Percentiles rank a stretch among this genome's conserved stretches.
phyloP scores from a whole-genome alignment of 2,888 invertebrate species.

The Ctenicera cuprea region DNA sequence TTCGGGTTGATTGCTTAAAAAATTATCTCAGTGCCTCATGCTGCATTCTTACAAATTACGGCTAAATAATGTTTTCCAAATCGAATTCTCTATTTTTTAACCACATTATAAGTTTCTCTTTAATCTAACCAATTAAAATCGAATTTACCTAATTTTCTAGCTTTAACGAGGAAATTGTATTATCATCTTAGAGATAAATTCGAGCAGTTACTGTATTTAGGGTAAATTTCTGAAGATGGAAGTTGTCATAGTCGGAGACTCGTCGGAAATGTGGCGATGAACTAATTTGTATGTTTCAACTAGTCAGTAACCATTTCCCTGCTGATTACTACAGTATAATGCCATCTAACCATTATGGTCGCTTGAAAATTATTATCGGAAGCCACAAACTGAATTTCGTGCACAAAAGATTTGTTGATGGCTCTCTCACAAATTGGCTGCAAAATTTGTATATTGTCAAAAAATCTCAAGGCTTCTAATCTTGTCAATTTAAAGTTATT shows the following conservation, averaged over 20 bases:
- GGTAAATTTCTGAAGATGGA: neutral
- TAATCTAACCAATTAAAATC: too few relatives aligned
- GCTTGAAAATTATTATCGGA: neutral
- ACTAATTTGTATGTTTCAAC: slow-evolving; percentile 33
- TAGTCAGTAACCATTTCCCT: slow-evolving; percentile 28
- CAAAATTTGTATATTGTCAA: too few relatives aligned
- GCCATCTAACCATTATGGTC: slow-evolving; percentile 18
- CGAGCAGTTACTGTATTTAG: neutral
- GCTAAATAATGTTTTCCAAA: neutral
- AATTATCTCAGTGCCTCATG: neutral
- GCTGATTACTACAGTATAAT: slow-evolving; percentile 12
- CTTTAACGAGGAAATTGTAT: too few relatives aligned
- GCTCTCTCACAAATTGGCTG: neutral
- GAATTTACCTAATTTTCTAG: too few relatives aligned
- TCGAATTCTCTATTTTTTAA: too few relatives aligned
- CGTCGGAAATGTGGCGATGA: slow-evolving; percentile 23
- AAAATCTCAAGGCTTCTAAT: too few relatives aligned
- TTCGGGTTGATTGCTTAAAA: slow-evolving; percentile 1
- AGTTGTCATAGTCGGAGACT: slow-evolving; percentile 2
- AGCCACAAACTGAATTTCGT: slow-evolving; percentile 2
- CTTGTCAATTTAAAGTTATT: too few relatives aligned
- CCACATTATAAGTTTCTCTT: too few relatives aligned
- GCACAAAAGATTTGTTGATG: neutral
- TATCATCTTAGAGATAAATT: neutral
- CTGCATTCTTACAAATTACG: too few relatives aligned